phyloP scores from a whole-genome alignment of 2,797 vertebrate genomes.

The Leuciscus waleckii region DNA sequence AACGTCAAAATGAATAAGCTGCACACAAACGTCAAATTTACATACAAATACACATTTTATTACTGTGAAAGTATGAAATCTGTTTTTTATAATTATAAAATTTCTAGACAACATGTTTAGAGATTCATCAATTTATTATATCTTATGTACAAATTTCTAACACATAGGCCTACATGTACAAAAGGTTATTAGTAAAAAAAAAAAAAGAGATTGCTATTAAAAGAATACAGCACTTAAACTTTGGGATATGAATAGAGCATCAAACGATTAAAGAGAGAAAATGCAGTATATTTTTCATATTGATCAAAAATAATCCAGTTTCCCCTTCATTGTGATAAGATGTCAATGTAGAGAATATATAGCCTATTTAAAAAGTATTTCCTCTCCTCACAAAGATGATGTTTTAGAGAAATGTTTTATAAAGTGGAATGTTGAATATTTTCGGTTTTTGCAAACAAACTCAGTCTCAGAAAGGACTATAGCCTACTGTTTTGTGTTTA shows the following conservation, averaged over 20 bases:
- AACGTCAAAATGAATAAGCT: constrained; percentile 37
- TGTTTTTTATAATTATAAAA: constrained; percentile 10
- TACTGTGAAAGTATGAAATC: constrained; percentile 19
- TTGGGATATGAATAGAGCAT: neutral
- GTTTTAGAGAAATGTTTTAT: neutral
- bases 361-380: neutral
- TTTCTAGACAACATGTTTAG: neutral
- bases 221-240: neutral
- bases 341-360: neutral
- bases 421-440: constrained; percentile 8
- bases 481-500: neutral
- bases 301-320: neutral
- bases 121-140: constrained; percentile 34
- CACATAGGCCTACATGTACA: neutral
- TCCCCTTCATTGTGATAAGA: constrained; percentile 1
- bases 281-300: neutral
- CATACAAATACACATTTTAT: constrained; percentile 41
- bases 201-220: constrained; percentile 22
- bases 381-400: neutral
- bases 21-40: constrained; percentile 45
- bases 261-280: too few species aligned
- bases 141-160: constrained; percentile 47
- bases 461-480: neutral
- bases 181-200: constrained; percentile 11
- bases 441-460: neutral